Base-by-base conservation (phyloP, 1,140 invertebrate species). In the Drosophila guanche region DNA sequence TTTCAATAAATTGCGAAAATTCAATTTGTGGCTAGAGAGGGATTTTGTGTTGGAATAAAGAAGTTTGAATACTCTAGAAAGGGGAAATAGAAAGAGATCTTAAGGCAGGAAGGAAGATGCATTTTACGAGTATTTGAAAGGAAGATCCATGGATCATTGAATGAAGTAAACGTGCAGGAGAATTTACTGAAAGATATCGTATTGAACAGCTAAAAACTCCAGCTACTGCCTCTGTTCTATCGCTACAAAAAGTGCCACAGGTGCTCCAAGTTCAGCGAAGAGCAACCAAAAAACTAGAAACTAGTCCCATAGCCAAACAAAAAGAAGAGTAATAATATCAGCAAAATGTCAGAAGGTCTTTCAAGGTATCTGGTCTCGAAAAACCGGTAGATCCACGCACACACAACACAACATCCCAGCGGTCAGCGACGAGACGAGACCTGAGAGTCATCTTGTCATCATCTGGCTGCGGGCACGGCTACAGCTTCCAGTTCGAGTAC, bases 301-400 rank as follows among this genome's bases (percentile, higher is more conserved):
- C 14, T 33, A 20, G 60, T 40, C 48, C 61, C 52, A 37, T 33
- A 33, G 29, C 29, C 25, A 6, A 33, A 42, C n/a, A n/a, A 65
- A 33, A 29, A n/a, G 25, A 5, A 55, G 62, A 46, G 65, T 55
- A 56, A 12, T 8, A 43, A 37, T 41, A 40, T 67, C 29, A 29
- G 65, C 65, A 56, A 76, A 73, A 76, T 76, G 74, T 76, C 74
- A 76, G 74, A 76, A 76, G 74, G 74, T 76, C 74, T 76, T 52
- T 73, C 63, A 76, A 76, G 71, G 73, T 76, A 63, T 68, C 73
- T 65, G 42, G 57, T 61, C 59, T 68, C 48, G 52, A 55, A 76
- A 76, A 76, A 76, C 74, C 74, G 74, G 74, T 76, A 76, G 58
- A 75, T 75, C 72, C 41, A 67, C 63, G 63, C 63, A 67, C 41